phyloP scores from a whole-genome alignment of 1,140 invertebrate species.

The Chrysomallon squamiferum region DNA sequence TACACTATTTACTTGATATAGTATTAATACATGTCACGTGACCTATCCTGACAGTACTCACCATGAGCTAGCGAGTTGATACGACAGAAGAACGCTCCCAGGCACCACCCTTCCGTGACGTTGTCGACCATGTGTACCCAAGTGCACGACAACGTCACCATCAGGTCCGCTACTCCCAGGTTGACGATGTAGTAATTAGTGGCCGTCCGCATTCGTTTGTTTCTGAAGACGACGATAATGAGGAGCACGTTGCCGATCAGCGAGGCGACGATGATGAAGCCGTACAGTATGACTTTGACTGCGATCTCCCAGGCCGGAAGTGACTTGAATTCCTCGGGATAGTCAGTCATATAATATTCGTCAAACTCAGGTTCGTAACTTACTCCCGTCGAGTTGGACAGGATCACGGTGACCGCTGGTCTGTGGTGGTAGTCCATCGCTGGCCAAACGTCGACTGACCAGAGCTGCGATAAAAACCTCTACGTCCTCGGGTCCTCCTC shows the following conservation, averaged over 20 bases:
- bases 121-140: slow-evolving; percentile 65
- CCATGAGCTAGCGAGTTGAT: slow-evolving; percentile 63
- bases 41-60: no score
- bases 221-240: slow-evolving; percentile 40
- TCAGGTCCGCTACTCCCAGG: slow-evolving; percentile 52
- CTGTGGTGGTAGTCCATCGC: no score
- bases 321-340: slow-evolving; percentile 21
- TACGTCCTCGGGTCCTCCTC: no score
- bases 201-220: slow-evolving; percentile 52
- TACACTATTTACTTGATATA: no score
- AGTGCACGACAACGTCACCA: slow-evolving; percentile 65
- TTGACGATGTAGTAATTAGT: slow-evolving; percentile 61
- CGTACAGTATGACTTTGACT: slow-evolving; percentile 56
- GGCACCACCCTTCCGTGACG: slow-evolving; percentile 49
- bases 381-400: no score
- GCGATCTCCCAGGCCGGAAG: slow-evolving; percentile 44
- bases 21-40: no score
- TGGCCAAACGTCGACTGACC: no score
- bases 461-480: no score
- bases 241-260: slow-evolving; percentile 50
- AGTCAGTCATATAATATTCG: slow-evolving; percentile 1
- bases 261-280: slow-evolving; percentile 42
- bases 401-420: no score
- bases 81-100: slow-evolving; percentile 66
- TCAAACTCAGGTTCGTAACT: no score